These are phyloP conservation scores for Heliconius hewitsoni DNA, from an alignment of 1,140 invertebrate genomes.

Conservation along the genomic window DNA sequence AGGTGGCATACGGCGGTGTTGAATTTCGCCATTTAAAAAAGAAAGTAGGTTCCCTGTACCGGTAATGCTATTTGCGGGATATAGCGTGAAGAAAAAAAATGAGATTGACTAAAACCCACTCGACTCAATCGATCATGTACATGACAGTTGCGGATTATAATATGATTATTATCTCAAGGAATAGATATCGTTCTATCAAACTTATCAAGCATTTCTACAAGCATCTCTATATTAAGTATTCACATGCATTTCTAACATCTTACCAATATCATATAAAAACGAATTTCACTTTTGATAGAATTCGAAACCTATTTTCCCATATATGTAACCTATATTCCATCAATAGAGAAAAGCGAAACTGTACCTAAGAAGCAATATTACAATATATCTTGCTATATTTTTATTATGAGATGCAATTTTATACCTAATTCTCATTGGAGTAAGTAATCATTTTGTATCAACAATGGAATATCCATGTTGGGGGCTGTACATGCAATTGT, in stretches of 20 bases:
- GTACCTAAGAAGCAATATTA: constrained; percentile 22
- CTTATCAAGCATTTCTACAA: background rate
- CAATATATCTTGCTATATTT: background rate
- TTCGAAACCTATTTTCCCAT: constrained; percentile 22
- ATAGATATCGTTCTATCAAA: background rate
- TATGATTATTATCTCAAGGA: background rate
- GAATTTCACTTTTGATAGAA: constrained; percentile 27
- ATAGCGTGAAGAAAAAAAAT: background rate
- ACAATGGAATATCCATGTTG: background rate
- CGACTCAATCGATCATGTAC: background rate
- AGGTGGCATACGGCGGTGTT: no score
- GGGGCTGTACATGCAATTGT: constrained; percentile 34
- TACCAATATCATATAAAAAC: background rate
- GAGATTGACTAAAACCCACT: background rate
- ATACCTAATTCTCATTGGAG: background rate
- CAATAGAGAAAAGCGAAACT: constrained; percentile 49
- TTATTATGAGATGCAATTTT: background rate
- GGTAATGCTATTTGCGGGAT: no score
- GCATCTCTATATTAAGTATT: constrained; percentile 8
- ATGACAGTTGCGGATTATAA: background rate
- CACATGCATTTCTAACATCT: background rate
- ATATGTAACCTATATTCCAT: constrained; percentile 30
- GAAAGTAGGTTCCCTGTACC: no score
- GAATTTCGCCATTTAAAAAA: no score
- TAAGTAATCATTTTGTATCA: background rate